Base-by-base conservation (phyloP, 2,113 vertebrate genomes). In the Helogale parvula region DNA sequence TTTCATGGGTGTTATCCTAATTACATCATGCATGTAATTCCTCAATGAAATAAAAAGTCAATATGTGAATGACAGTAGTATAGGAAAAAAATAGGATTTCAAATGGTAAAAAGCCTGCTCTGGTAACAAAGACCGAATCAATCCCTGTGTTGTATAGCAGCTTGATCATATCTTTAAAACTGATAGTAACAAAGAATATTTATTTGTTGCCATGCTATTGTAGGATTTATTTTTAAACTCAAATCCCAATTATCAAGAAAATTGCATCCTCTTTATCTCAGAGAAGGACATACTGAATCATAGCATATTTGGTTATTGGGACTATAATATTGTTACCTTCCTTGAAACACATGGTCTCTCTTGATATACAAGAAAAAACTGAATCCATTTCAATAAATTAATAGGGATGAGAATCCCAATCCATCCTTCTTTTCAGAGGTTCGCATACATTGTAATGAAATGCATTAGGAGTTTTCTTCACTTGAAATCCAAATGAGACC, bases 341-440 rank as follows among this genome's bases (percentile, higher is more conserved):
- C 98, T 98, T 98, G 98, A 98, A 99, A 99, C 99, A 99, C 99
- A 99, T 99, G 98, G 98, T 98, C 97, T 98, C 97, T 99, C 98
- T 98, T 98, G 98, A 99, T 99, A 99, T 98, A 98, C 98, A 98
- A 98, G 98, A 96, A 98, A 98, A 99, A 98, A 96, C 98, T 98
- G 99, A 99, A 99, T 99, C 98, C 86, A 99, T 99, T 99, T 99
- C 98, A 99, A 99, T 99, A 99, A 99, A 99, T 99, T 99, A 99
- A 98, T 99, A 98, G 98, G 99, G 98, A 98, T 98, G 98, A 99
- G 98, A 99, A 98, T 99, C 99, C 98, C 97, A 99, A 98, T 98
- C 98, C 98, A 99, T 99, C 98, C 97, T 99, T 99, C 98, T 98
- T 99, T 99, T 99, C 98, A 99, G 98, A 98, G 99, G 98, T 99